phyloP scores from a whole-genome alignment of 2,113 vertebrate genomes.

The Triplophysa dalaica region DNA sequence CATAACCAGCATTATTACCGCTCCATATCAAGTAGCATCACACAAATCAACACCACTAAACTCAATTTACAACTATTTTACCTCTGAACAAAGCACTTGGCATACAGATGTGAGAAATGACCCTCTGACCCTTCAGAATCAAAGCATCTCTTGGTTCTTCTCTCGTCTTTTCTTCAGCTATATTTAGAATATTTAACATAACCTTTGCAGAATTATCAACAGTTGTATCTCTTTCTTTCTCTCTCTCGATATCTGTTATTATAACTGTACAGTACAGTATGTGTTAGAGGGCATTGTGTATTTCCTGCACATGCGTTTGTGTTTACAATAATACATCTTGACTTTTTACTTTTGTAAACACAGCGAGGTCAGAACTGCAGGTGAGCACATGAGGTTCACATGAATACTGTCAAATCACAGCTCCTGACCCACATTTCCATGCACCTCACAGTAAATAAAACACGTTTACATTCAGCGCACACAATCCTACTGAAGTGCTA shows the following conservation, averaged over 20 bases:
- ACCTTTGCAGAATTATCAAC: no score
- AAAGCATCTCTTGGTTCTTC: not conserved
- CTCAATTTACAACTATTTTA: not conserved
- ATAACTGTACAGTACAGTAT: no score
- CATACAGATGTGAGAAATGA: not conserved
- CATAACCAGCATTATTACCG: not conserved
- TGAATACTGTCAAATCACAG: no score
- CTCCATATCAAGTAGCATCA: not conserved
- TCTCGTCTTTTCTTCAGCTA: no score
- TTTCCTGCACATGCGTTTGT: not conserved
- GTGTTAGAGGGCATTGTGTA: no score
- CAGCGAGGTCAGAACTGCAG: not conserved
- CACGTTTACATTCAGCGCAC: not conserved
- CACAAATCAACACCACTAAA: not conserved
- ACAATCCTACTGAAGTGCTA: not conserved
- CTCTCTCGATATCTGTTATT: no score
- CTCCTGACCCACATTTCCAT: no score
- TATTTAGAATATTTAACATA: no score
- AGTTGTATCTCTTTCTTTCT: no score
- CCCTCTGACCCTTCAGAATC: constrained; percentile 5
- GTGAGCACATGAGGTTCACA: no score
- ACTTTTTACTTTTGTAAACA: not conserved
- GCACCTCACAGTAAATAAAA: no score
- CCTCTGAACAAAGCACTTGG: not conserved
- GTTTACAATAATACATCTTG: constrained; percentile 2